A percentile compares a stretch with the other conserved stretches of the same genome.
These are phyloP conservation scores for Ptychodera flava DNA, from an alignment of 35 echinoderm and acorn worm genomes.

Conservation along the genomic window DNA sequence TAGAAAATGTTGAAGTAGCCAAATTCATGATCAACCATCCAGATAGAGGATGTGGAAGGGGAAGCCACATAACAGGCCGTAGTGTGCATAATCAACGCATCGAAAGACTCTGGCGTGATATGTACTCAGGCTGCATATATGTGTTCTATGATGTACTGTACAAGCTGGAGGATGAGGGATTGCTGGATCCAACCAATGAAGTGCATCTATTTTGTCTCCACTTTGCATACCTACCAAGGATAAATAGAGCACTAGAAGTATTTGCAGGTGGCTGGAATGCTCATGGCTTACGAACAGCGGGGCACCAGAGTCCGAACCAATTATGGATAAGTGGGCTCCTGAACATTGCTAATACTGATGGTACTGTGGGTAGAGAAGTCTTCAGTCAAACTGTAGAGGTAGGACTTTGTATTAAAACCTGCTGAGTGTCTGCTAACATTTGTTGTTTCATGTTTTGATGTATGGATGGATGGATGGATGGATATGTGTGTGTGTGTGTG, in stretches of 20 bases:
- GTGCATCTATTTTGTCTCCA: conserved; percentile 18
- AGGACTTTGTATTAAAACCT: too few relatives aligned
- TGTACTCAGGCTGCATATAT: conserved; percentile 12
- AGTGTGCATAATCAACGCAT: conserved; percentile 34
- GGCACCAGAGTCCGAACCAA: neutral
- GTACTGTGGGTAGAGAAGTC: neutral
- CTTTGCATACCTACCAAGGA: conserved; percentile 13
- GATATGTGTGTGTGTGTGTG: too few relatives aligned
- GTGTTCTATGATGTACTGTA: conserved; percentile 12
- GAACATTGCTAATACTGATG: neutral
- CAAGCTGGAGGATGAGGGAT: conserved; percentile 8
- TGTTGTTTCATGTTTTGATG: too few relatives aligned
- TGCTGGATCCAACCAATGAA: conserved; percentile 18
- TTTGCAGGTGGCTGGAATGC: neutral
- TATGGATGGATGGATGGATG: too few relatives aligned
- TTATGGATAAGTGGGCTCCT: neutral
- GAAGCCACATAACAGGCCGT: conserved; percentile 36
- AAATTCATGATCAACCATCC: conserved; percentile 27
- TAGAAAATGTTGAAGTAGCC: conserved; percentile 17
- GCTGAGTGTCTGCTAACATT: too few relatives aligned
- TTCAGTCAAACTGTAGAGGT: too few relatives aligned
- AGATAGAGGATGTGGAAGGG: conserved; percentile 31
- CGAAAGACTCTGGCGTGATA: too few relatives aligned
- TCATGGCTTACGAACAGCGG: neutral
- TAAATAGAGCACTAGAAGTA: neutral